A percentile compares a stretch with the other conserved stretches of the same genome.
phyloP scores from a whole-genome alignment of 1,140 invertebrate species.

The Chironomus striatipennis region DNA sequence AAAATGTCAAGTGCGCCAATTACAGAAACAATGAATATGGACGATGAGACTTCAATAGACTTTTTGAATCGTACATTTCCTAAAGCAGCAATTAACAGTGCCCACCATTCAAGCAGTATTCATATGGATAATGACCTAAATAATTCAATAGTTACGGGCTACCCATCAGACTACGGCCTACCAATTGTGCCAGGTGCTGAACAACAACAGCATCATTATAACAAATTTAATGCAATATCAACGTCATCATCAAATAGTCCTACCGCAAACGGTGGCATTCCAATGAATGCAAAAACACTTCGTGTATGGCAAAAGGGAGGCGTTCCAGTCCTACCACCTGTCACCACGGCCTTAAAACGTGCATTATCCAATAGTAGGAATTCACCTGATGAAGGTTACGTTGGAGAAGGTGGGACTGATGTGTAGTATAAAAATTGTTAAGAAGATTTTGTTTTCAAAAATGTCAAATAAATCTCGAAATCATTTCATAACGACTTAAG shows the following conservation, averaged over 20 bases:
- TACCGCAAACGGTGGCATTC: conserved; percentile 36
- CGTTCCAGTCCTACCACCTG: conserved; percentile 70
- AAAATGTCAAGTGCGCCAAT: not conserved
- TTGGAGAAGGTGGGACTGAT: conserved; percentile 84
- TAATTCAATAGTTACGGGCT: conserved; percentile 41
- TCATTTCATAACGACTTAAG: not conserved
- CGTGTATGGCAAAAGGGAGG: conserved; percentile 75
- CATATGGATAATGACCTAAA: conserved; percentile 28
- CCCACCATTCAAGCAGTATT: conserved; percentile 21
- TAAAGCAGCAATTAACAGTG: conserved; percentile 30
- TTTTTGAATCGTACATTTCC: conserved; percentile 49
- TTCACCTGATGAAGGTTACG: conserved; percentile 82
- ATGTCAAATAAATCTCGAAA: not conserved
- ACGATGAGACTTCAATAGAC: conserved; percentile 33
- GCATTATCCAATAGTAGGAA: conserved; percentile 68
- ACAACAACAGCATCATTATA: conserved; percentile 34
- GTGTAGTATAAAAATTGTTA: conserved; percentile 46
- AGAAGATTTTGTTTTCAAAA: not conserved
- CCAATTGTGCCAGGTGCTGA: conserved; percentile 49
- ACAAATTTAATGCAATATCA: conserved; percentile 10
- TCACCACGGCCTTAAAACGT: conserved; percentile 62
- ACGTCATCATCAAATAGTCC: conserved; percentile 33
- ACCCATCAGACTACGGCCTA: conserved; percentile 69
- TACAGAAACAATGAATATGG: conserved; percentile 19
- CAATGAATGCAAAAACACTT: conserved; percentile 61